phyloP scores from a whole-genome alignment of 2,797 vertebrate species.

The Poeciliopsis presidionis region DNA sequence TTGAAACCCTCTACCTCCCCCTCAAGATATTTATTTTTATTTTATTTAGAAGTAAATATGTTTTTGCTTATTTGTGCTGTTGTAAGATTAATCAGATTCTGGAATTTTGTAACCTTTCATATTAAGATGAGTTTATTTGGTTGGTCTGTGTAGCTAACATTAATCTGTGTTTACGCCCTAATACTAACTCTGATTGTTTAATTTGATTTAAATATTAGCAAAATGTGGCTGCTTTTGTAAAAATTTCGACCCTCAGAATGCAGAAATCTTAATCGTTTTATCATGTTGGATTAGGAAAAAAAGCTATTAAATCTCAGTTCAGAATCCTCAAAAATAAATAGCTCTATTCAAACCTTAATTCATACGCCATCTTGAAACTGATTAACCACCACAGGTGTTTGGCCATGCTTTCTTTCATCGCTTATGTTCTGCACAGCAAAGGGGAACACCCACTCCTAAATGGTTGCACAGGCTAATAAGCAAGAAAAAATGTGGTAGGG shows the following conservation, averaged over 20 bases:
- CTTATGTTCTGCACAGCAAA: not conserved
- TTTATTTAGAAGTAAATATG: not conserved
- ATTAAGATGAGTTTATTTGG: not conserved
- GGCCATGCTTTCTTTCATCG: not conserved
- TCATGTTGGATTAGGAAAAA: not conserved
- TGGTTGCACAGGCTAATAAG: not conserved
- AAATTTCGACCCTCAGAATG: not conserved
- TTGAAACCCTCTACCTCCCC: not conserved
- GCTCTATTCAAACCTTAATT: not conserved
- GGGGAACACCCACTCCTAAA: not conserved
- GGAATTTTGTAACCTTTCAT: not conserved
- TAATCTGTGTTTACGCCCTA: not conserved
- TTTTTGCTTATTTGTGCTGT: not conserved
- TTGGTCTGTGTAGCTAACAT: not conserved
- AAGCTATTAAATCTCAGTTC: not conserved
- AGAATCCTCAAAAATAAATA: not conserved
- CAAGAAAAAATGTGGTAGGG: not conserved
- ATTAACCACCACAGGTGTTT: not conserved
- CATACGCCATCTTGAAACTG: not conserved
- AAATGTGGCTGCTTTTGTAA: not conserved
- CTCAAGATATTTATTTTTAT: not conserved
- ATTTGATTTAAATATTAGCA: not conserved
- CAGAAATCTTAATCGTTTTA: not conserved
- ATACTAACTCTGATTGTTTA: not conserved
- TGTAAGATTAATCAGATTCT: not conserved